Evolutionary conservation across 2,888 invertebrate species (phyloP).

Genomic region (Synanthedon formicaeformis): DNA sequence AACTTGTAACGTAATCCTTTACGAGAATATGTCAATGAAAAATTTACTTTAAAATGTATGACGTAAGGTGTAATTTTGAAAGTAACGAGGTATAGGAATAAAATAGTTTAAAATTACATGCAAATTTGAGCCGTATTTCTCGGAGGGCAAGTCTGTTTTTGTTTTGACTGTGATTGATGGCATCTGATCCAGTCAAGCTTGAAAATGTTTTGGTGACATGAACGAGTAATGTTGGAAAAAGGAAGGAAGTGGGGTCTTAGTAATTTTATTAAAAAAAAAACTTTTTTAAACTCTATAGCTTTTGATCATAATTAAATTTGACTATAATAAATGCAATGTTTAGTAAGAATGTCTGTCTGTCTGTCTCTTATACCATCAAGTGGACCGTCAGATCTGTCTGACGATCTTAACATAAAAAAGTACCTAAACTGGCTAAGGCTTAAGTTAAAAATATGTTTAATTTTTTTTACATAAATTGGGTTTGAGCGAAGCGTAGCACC

Average conservation of each 20-base stretch:
- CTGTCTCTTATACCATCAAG: too few relatives aligned
- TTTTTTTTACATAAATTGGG: too few relatives aligned
- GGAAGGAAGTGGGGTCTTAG: constrained; percentile 19
- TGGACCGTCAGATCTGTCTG: too few relatives aligned
- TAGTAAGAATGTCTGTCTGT: too few relatives aligned
- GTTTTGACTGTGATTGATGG: constrained; percentile 16
- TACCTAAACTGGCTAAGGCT: too few relatives aligned
- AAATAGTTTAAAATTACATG: constrained; percentile 8
- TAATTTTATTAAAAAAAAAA: too few relatives aligned
- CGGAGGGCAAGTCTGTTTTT: constrained; percentile 15
- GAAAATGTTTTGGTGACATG: constrained; percentile 69
- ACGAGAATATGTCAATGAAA: constrained; percentile 9
- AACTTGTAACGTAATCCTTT: constrained; percentile 31
- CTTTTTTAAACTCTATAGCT: too few relatives aligned
- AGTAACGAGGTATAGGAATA: constrained; percentile 3
- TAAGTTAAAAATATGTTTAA: too few relatives aligned
- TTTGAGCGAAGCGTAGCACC: too few relatives aligned
- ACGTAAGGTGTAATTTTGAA: constrained; percentile 14
- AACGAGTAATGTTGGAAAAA: constrained; percentile 28
- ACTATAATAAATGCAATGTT: too few relatives aligned
- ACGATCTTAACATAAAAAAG: too few relatives aligned
- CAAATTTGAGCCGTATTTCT: constrained; percentile 23
- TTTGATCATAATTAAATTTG: too few relatives aligned
- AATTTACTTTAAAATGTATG: constrained; percentile 11
- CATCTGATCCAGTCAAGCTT: constrained; percentile 40